Percentiles rank a stretch among this genome's conserved stretches.
These are phyloP conservation scores for Dermochelys coriacea DNA, from an alignment of 2,797 vertebrate species.

Conservation along the genomic window DNA sequence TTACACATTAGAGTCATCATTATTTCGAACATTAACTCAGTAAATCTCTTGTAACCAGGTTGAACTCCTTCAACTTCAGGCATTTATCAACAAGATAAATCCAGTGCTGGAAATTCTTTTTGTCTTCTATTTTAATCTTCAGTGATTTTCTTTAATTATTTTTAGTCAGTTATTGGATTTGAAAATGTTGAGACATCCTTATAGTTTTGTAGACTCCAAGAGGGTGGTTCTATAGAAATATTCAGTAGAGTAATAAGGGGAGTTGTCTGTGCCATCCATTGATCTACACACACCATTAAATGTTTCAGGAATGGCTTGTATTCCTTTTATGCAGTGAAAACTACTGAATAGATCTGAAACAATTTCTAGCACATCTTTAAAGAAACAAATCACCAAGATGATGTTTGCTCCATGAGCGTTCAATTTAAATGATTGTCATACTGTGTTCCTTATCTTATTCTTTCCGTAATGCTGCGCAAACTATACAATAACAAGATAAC, in stretches of 20 bases:
- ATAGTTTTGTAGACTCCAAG: background rate
- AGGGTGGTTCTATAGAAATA: background rate
- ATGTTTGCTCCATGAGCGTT: background rate
- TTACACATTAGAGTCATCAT: background rate
- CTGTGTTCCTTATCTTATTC: background rate
- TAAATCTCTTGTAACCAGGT: background rate
- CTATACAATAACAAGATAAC: background rate
- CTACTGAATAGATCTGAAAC: background rate
- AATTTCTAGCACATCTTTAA: background rate
- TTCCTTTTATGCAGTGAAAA: rapidly evolving
- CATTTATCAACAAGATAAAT: too few relatives aligned
- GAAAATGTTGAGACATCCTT: background rate
- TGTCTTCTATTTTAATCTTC: too few relatives aligned
- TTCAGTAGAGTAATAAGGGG: background rate
- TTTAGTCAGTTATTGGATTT: too few relatives aligned
- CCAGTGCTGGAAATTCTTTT: too few relatives aligned
- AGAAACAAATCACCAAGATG: background rate
- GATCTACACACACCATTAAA: background rate
- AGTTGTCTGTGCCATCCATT: background rate
- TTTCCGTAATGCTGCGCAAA: background rate
- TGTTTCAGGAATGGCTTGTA: background rate
- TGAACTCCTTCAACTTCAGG: background rate
- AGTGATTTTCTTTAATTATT: too few relatives aligned
- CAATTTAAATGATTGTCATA: background rate
- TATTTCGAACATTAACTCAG: background rate